These are phyloP conservation scores for Pentamera pediparva DNA, from an alignment of 53 echinoderm and acorn worm species.

Conservation along the genomic window DNA sequence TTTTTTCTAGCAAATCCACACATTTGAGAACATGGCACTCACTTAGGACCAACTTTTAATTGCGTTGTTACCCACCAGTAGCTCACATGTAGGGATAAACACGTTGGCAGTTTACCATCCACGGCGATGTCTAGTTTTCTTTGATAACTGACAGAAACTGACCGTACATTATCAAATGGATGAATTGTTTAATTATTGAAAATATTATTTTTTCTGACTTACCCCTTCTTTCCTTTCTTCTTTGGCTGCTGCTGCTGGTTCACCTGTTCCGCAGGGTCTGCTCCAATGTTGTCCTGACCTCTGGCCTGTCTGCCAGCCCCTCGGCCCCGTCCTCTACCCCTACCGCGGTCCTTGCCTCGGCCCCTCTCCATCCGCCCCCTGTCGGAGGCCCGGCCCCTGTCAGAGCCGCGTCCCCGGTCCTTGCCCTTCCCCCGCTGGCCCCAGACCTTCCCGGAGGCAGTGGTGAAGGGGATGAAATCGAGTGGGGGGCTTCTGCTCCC, in stretches of 20 bases:
- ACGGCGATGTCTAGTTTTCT: no score
- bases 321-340: constrained; percentile 64
- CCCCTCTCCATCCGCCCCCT: constrained; percentile 6
- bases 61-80: no score
- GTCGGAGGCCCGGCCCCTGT: no score
- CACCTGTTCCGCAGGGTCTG: constrained; percentile 25
- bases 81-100: no score
- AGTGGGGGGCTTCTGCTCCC: constrained; percentile 29
- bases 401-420: background rate
- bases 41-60: no score
- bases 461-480: constrained; percentile 20
- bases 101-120: no score
- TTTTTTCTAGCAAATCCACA: no score
- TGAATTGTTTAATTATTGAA: no score
- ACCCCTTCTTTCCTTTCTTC: constrained; percentile 60
- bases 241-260: no score
- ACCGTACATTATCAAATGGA: no score
- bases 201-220: background rate
- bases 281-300: constrained; percentile 24
- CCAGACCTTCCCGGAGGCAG: background rate
- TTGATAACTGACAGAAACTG: no score
- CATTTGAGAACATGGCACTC: no score
- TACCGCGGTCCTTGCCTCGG: constrained; percentile 39
- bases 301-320: constrained; percentile 64
- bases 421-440: constrained; percentile 4